Conservation (phyloP, 2,888 invertebrate species). For the Epistrophe grossulariae region DNA sequence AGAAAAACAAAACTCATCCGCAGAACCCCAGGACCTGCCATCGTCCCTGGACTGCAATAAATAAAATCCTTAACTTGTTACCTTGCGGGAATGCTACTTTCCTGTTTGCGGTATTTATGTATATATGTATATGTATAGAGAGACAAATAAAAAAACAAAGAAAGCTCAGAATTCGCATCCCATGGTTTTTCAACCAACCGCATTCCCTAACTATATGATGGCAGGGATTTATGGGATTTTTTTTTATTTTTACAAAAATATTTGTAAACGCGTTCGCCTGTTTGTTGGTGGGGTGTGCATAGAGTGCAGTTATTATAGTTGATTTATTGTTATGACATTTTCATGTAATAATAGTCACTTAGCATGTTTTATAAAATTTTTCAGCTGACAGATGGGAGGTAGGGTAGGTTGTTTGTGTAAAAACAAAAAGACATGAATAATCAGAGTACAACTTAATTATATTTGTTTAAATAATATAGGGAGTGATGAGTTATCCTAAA, state of each 20-base stretch:
- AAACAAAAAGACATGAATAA: background rate
- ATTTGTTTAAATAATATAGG: too few relatives aligned
- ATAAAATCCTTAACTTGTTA: constrained; percentile 70
- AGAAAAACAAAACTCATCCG: constrained; percentile 28
- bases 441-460: too few relatives aligned
- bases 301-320: constrained; percentile 52
- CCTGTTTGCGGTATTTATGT: constrained; percentile 17
- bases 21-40: constrained; percentile 26
- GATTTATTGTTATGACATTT: constrained; percentile 69
- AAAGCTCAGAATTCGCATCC: constrained; percentile 18
- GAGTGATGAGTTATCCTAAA: too few relatives aligned
- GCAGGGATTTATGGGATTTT: constrained; percentile 57
- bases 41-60: constrained; percentile 61
- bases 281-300: constrained; percentile 15
- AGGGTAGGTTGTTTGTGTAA: constrained; percentile 6
- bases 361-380: constrained; percentile 58
- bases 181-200: constrained; percentile 18
- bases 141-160: background rate
- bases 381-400: constrained; percentile 40
- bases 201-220: background rate
- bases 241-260: constrained; percentile 11
- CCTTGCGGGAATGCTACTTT: constrained; percentile 45
- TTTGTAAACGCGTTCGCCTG: constrained; percentile 20
- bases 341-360: constrained; percentile 73
- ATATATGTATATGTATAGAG: background rate